These are phyloP conservation scores for Capreolus pygargus DNA, from an alignment of 2,113 vertebrate species.

Conservation along the genomic window DNA sequence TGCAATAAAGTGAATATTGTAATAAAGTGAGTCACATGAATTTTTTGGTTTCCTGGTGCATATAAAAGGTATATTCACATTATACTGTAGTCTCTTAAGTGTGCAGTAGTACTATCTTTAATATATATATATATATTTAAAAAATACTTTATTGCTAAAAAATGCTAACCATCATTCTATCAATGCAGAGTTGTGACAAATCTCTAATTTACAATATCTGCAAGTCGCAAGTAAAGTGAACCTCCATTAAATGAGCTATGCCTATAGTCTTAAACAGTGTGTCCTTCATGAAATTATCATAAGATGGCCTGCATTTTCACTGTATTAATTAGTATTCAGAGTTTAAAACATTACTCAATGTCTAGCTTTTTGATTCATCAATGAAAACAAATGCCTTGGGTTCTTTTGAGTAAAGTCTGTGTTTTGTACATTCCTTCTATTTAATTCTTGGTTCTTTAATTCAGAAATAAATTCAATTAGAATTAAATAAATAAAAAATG, in stretches of 20 bases:
- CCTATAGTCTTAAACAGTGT: neutral
- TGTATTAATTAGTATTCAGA: neutral
- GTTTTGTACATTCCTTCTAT: neutral
- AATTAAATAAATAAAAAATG: constrained; percentile 34
- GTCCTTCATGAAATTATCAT: neutral
- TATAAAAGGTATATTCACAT: neutral
- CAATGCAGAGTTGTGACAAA: neutral
- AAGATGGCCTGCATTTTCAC: neutral
- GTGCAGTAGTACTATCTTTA: neutral
- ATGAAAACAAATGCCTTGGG: constrained; percentile 30
- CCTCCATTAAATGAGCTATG: neutral
- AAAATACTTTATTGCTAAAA: neutral
- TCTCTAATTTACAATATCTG: neutral
- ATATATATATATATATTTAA: neutral
- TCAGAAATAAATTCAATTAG: constrained; percentile 19
- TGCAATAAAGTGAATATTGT: neutral
- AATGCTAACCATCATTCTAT: neutral
- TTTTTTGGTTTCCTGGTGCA: neutral
- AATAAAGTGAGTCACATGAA: neutral
- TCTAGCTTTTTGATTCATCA: neutral
- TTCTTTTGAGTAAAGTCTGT: neutral
- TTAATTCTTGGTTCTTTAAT: constrained; percentile 49
- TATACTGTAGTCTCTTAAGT: neutral
- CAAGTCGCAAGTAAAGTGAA: neutral
- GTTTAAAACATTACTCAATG: constrained; percentile 16